Percentiles rank a stretch among this genome's conserved stretches.
Conservation (phyloP, 2,113 vertebrate genomes). For the Sigmodon hispidus region DNA sequence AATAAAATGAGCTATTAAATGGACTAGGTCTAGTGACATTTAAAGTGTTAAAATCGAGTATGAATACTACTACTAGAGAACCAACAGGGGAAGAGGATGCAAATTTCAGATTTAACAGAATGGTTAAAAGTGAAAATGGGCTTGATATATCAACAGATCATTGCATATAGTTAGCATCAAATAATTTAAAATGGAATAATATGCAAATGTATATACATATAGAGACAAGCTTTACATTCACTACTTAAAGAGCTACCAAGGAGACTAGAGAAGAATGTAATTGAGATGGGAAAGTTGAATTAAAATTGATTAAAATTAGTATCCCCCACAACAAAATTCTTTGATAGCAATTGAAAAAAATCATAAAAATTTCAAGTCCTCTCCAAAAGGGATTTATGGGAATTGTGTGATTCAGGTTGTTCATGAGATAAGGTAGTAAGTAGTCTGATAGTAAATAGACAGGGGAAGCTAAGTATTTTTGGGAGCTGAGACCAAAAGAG, state of each 20-base stretch:
- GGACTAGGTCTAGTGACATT: neutral
- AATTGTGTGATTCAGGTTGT: neutral
- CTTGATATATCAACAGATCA: neutral
- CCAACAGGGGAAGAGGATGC: neutral
- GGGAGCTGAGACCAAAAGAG: neutral
- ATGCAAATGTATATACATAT: neutral
- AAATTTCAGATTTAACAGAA: neutral
- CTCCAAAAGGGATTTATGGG: neutral
- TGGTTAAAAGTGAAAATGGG: neutral
- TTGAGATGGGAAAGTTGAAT: neutral
- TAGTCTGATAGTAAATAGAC: neutral
- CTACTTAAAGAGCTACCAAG: neutral
- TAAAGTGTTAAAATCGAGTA: neutral
- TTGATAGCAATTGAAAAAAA: neutral
- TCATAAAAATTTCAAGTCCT: neutral
- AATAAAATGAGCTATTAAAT: neutral
- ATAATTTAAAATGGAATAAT: conserved; percentile 7
- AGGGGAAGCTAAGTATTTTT: neutral
- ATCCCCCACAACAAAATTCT: neutral
- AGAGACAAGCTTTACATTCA: neutral
- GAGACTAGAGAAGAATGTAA: conserved; percentile 20
- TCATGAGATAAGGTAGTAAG: neutral
- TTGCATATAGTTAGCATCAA: neutral
- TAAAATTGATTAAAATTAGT: neutral
- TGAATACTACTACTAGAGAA: neutral